Evolutionary conservation across 2,113 vertebrate species (phyloP).

Genomic region (Corythornis madagascariensis): DNA sequence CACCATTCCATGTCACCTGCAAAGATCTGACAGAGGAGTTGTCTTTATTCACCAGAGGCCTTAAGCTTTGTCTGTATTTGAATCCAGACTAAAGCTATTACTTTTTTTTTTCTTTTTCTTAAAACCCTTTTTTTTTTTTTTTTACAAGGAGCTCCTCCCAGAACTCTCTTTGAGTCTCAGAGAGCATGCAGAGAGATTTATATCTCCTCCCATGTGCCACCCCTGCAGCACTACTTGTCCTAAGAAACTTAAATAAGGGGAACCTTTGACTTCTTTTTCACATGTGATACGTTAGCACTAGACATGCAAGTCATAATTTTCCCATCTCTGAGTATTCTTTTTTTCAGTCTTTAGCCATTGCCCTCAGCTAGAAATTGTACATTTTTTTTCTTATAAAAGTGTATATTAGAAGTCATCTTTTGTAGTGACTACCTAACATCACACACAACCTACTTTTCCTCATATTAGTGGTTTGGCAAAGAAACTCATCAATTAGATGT

Average conservation of each 20-base stretch:
- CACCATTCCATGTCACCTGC: not conserved
- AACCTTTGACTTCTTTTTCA: not conserved
- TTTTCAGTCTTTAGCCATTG: not conserved
- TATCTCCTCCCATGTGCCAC: not conserved
- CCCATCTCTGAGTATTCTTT: not conserved
- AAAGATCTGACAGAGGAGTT: not conserved
- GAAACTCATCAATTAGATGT: not conserved
- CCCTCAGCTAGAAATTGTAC: not conserved
- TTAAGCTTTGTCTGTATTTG: not conserved
- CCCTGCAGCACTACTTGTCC: not conserved
- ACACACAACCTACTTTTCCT: not conserved
- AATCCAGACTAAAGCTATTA: not conserved
- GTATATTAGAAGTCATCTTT: not conserved
- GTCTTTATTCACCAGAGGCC: rapidly evolving
- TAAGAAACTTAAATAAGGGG: not conserved
- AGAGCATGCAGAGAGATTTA: not conserved
- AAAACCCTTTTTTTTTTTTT: not conserved
- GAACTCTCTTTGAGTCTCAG: not conserved
- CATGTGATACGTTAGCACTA: not conserved
- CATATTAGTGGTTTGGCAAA: not conserved
- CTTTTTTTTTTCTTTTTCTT: not conserved
- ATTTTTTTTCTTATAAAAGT: not conserved
- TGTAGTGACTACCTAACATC: not conserved
- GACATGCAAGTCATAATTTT: not conserved
- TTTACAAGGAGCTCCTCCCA: not conserved